Conservation (phyloP, 1,140 invertebrate genomes). For the Spodoptera litura region DNA sequence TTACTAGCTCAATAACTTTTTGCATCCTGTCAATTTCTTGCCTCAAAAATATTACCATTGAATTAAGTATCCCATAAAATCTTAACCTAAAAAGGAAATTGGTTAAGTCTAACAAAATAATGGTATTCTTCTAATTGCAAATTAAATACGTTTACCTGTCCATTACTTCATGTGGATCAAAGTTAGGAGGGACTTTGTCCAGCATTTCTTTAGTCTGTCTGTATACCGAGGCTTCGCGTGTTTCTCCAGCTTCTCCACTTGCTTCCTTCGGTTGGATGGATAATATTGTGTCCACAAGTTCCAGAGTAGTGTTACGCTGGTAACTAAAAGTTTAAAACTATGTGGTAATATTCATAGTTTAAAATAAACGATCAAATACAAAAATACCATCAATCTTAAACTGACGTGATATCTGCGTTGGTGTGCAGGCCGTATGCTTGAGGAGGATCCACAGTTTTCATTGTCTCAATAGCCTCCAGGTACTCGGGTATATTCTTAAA, state of each 20-base stretch:
- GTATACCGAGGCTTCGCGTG: conserved; percentile 95
- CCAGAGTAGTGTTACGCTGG: conserved; percentile 97
- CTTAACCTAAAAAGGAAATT: conserved; percentile 63
- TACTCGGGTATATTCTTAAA: conserved; percentile 93
- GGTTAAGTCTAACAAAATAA: neutral
- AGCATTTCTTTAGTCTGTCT: conserved; percentile 97
- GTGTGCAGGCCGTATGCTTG: conserved; percentile 98
- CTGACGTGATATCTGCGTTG: conserved; percentile 97
- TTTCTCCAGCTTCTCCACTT: conserved; percentile 93
- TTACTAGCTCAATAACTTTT: conserved; percentile 92
- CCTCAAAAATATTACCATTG: conserved; percentile 87
- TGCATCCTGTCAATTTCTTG: conserved; percentile 98
- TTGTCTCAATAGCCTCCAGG: conserved; percentile 94
- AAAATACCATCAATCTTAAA: neutral
- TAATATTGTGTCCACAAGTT: conserved; percentile 96
- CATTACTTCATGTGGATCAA: conserved; percentile 96
- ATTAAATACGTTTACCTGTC: conserved; percentile 86
- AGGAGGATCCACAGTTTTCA: conserved; percentile 95
- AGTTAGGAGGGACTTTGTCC: conserved; percentile 95
- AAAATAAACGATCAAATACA: neutral
- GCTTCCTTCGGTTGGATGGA: conserved; percentile 99
- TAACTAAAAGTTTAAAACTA: conserved; percentile 75
- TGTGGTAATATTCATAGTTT: neutral
- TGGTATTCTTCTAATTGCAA: neutral
- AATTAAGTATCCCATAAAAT: conserved; percentile 72